These are phyloP conservation scores for Carollia perspicillata DNA, from an alignment of 2,113 vertebrate species.

Conservation along the genomic window DNA sequence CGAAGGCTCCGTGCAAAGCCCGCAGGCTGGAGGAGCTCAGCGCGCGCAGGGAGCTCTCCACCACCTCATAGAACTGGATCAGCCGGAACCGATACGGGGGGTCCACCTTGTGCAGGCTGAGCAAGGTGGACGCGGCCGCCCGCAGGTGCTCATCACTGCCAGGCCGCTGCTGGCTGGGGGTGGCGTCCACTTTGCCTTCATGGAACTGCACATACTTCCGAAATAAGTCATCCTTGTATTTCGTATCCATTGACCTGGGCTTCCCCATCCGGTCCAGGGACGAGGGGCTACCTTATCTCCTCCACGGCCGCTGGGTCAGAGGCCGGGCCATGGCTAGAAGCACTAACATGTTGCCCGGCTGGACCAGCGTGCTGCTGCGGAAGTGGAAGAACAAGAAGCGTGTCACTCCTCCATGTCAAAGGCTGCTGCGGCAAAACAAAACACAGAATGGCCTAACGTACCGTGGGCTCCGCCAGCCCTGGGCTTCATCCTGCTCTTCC, in stretches of 20 bases:
- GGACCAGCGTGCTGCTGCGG: neutral
- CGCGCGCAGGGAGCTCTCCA: conserved; percentile 90
- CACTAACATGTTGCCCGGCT: neutral
- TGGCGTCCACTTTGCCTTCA: conserved; percentile 88
- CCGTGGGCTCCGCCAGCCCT: neutral
- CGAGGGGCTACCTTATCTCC: conserved; percentile 81
- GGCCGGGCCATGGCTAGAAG: neutral
- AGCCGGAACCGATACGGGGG: conserved; percentile 93
- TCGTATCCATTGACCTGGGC: conserved; percentile 93
- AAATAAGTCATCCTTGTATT: conserved; percentile 97
- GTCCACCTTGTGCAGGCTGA: conserved; percentile 93
- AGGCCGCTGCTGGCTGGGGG: conserved; percentile 81
- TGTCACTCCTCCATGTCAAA: neutral
- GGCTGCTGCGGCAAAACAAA: neutral
- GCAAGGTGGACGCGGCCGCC: conserved; percentile 91
- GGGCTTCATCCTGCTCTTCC: neutral
- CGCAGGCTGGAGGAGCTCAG: conserved; percentile 89
- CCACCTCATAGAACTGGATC: conserved; percentile 94
- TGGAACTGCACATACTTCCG: conserved; percentile 95
- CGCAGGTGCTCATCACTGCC: conserved; percentile 89
- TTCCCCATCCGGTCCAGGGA: conserved; percentile 66
- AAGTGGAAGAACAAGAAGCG: neutral
- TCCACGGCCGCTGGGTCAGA: conserved; percentile 73
- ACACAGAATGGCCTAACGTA: neutral
- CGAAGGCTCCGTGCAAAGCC: conserved; percentile 90